Evolutionary conservation across 1,140 invertebrate species (phyloP).

Genomic region (Brachionus paranguensis): DNA sequence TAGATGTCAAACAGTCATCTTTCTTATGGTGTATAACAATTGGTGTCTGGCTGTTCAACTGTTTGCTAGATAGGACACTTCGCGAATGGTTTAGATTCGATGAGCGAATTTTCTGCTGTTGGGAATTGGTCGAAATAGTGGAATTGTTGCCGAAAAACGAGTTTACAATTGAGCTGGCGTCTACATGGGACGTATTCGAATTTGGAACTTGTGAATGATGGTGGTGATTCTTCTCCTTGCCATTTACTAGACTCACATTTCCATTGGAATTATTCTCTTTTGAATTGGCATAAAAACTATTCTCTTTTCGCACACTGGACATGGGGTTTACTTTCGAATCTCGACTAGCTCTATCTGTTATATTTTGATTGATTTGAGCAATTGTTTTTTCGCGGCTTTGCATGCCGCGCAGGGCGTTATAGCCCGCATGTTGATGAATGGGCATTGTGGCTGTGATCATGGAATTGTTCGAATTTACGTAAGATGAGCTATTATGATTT

Average conservation of each 20-base stretch:
- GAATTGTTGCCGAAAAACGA: conserved; percentile 37
- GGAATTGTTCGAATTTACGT: background rate
- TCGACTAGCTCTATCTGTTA: conserved; percentile 4
- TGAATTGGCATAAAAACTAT: conserved; percentile 11
- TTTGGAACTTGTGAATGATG: background rate
- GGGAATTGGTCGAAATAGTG: conserved; percentile 34
- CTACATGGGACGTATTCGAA: conserved; percentile 11
- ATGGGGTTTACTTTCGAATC: background rate
- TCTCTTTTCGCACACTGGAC: conserved; percentile 18
- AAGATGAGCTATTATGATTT: conserved; percentile 17
- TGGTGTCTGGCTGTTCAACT: conserved; percentile 17
- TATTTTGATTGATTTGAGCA: conserved; percentile 16
- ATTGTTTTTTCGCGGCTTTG: conserved; percentile 10
- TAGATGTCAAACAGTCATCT: conserved; percentile 39
- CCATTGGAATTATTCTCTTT: conserved; percentile 21
- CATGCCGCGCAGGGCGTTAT: background rate
- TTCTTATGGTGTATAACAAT: conserved; percentile 12
- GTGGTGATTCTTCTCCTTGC: background rate
- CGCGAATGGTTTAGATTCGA: conserved; percentile 34
- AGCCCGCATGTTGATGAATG: background rate
- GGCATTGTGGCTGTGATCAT: conserved; percentile 10
- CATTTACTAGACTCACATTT: background rate
- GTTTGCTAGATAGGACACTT: conserved; percentile 30
- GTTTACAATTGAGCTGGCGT: conserved; percentile 31
- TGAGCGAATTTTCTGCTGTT: conserved; percentile 29